These are phyloP conservation scores for Sula dactylatra DNA, from an alignment of 2,113 vertebrate species.

Conservation along the genomic window DNA sequence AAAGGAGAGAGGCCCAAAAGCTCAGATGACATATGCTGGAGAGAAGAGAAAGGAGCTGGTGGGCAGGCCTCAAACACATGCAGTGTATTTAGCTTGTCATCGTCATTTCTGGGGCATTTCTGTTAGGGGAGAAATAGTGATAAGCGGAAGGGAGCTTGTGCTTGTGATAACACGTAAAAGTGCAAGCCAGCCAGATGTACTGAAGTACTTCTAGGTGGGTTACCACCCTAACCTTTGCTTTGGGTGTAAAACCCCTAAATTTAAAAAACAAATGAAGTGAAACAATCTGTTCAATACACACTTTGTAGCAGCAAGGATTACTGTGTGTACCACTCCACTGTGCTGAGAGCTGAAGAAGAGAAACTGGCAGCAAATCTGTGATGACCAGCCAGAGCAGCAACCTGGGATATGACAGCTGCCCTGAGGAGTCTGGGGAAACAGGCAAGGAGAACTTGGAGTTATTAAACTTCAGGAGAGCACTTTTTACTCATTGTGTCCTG, in stretches of 20 bases:
- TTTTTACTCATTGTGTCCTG: not conserved
- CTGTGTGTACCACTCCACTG: not conserved
- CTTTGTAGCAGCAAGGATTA: not conserved
- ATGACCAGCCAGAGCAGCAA: not conserved
- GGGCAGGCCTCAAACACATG: not conserved
- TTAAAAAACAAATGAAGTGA: not conserved
- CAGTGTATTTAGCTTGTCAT: not conserved
- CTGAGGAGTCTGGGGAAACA: rapidly evolving
- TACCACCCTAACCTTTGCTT: not conserved
- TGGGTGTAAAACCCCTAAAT: not conserved
- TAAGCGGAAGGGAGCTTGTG: not conserved
- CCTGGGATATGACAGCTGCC: not conserved
- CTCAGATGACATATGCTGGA: not conserved
- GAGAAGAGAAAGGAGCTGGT: not conserved
- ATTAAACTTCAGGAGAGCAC: not conserved
- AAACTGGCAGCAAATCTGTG: not conserved
- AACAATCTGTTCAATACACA: not conserved
- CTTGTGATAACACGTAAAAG: not conserved
- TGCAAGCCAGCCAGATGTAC: not conserved
- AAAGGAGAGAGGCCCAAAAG: not conserved
- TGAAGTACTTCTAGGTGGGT: not conserved
- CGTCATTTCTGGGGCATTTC: not conserved
- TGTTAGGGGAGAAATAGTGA: not conserved
- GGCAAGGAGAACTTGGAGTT: not conserved
- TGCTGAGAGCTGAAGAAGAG: not conserved